phyloP scores from a whole-genome alignment of 2,113 vertebrate species.

The Paradoxurus hermaphroditus region DNA sequence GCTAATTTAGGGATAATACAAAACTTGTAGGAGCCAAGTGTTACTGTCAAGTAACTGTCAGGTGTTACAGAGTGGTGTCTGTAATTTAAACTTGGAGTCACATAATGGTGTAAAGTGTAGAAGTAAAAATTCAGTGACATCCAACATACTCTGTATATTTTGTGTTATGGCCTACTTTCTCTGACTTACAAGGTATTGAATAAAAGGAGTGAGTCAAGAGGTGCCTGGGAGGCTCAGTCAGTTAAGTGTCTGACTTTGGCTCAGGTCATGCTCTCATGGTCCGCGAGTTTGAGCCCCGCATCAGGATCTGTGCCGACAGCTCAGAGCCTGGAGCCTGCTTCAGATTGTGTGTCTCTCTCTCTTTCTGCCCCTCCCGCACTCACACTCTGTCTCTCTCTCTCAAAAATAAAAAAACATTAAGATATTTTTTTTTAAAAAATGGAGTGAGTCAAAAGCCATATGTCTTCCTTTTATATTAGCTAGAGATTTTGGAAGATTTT shows the following conservation, averaged over 20 bases:
- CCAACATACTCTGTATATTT: background rate
- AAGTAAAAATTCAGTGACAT: background rate
- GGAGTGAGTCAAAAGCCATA: background rate
- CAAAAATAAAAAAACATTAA: too few relatives aligned
- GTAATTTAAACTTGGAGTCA: background rate
- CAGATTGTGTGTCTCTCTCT: too few relatives aligned
- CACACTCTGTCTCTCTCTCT: too few relatives aligned
- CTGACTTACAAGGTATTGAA: background rate
- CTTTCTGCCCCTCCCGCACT: too few relatives aligned
- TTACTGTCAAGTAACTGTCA: background rate
- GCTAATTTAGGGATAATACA: background rate
- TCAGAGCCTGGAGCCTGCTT: too few relatives aligned
- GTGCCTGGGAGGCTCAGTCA: too few relatives aligned
- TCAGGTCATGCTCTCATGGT: too few relatives aligned
- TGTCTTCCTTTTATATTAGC: background rate
- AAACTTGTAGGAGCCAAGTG: background rate
- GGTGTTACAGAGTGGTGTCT: background rate
- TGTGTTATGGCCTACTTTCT: background rate
- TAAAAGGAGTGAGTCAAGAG: background rate
- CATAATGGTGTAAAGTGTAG: rapidly evolving
- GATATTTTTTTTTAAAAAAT: background rate
- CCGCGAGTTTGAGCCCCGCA: too few relatives aligned
- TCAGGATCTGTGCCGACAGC: too few relatives aligned
- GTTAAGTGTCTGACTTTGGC: too few relatives aligned
- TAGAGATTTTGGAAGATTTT: constrained; percentile 23